Evolutionary conservation across 2,113 vertebrate species (phyloP).

Genomic region (Caretta caretta): DNA sequence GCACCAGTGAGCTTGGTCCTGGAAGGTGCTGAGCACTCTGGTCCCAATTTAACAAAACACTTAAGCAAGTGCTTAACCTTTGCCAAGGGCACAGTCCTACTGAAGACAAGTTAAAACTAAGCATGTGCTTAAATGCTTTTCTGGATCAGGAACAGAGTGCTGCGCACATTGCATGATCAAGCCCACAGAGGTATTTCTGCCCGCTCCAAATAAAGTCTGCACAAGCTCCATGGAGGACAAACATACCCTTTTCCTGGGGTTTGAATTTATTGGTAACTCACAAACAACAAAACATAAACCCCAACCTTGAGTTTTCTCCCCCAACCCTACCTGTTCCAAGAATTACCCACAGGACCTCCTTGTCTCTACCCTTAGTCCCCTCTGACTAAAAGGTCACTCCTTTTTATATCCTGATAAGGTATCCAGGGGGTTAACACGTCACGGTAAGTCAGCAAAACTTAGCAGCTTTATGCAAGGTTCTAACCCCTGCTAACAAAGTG

Average conservation of each 20-base stretch:
- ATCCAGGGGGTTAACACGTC: background rate
- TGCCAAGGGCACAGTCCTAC: no score
- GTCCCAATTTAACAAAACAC: conserved; percentile 39
- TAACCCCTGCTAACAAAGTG: conserved; percentile 1
- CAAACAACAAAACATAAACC: background rate
- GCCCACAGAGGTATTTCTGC: background rate
- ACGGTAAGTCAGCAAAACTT: background rate
- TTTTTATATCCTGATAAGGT: background rate
- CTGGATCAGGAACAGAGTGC: no score
- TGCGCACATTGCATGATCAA: background rate
- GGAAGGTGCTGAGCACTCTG: conserved; percentile 32
- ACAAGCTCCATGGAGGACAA: background rate
- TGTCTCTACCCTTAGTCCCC: background rate
- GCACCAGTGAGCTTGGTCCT: conserved; percentile 40
- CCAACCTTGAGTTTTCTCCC: background rate
- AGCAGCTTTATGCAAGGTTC: background rate
- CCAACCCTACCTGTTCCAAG: background rate
- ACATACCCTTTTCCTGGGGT: background rate
- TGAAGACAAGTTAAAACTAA: no score
- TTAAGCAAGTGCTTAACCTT: conserved; percentile 47
- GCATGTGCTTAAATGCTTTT: no score
- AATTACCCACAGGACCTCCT: background rate
- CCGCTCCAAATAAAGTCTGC: background rate
- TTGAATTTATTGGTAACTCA: background rate
- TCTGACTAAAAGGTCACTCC: background rate